Evolutionary conservation across 2,797 vertebrate genomes (phyloP), one percentile per base, ranked within the genome.

Genomic region (Myotis findleyi): DNA sequence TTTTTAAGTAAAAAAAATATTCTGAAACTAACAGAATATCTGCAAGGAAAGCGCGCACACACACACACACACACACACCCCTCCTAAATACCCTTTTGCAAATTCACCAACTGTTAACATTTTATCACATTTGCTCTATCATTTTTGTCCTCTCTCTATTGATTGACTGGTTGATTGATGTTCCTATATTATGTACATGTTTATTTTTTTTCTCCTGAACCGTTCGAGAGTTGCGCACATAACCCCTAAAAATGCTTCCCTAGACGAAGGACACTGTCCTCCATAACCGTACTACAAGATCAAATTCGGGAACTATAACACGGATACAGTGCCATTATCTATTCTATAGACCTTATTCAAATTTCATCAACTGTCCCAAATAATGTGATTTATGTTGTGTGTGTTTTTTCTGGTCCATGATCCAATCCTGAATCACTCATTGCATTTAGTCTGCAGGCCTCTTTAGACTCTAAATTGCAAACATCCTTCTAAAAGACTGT

Each of bases 1-100:
- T 36, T 51, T 89, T 92, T n/a, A 10, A 47, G 49, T 91, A 27
- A 59, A 59, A 91, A 92, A 93, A 91, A 47, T 82, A 64, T 76
- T 87, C 72, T 87, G 47, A 59, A 79, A 90, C 55, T 36, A 41
- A 90, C 10, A 81, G 66, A 84, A 80, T 69, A 85, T 44, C 44
- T 75, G 20, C 10, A 80, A 75, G 16, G 38, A 44, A 17, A 73
- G 68, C 80, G 49, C 79, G 47, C 5, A 17, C 51, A 87, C 55
- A 57, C 44, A 11, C 84, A 64, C 79, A 68, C 5, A 25, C 51
- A 91, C 55, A 64, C 47, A 47, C 73, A 68, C 4, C 11, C 11
- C 30, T 72, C 38, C 57, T 72, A n/a, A 89, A 87, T 71, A 47
- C 53, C 33, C 62, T 41, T 36, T 49, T 17, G 80, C 79, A 91